Evolutionary conservation across 2,888 invertebrate genomes (phyloP).

Genomic region (Metopia argyrocephala): DNA sequence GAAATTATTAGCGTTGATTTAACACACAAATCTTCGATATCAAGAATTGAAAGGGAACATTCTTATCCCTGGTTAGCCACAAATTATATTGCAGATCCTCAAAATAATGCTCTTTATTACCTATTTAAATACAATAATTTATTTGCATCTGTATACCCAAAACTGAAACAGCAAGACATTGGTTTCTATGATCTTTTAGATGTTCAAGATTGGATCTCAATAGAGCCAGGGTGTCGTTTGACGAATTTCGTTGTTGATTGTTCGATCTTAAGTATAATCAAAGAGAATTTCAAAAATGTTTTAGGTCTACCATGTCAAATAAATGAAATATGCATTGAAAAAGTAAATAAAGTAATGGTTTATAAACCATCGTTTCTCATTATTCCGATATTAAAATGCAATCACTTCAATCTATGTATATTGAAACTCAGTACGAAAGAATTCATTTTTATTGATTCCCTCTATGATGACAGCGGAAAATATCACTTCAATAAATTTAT

Average conservation of each 20-base stretch:
- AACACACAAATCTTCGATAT: not conserved
- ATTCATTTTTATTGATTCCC: slow-evolving; percentile 1
- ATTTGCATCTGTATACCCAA: not conserved
- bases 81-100: not conserved
- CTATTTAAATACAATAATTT: slow-evolving; percentile 8
- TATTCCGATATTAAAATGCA: not conserved
- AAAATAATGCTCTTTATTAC: not conserved
- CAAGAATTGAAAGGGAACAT: not conserved
- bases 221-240: not conserved
- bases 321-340: not conserved
- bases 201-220: not conserved
- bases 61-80: not conserved
- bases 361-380: not conserved
- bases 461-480: not conserved
- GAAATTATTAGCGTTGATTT: not conserved
- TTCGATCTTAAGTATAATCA: slow-evolving; percentile 11
- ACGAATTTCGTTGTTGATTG: slow-evolving; percentile 26
- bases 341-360: not conserved
- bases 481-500: not conserved
- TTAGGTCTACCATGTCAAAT: slow-evolving; percentile 5
- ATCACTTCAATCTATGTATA: slow-evolving; percentile 3
- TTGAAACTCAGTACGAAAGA: not conserved
- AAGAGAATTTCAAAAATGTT: slow-evolving; percentile 5
- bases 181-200: slow-evolving; percentile 12
- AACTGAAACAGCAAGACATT: not conserved